Conservation (phyloP, 2,888 invertebrate species). For the Helicoverpa assulta region DNA sequence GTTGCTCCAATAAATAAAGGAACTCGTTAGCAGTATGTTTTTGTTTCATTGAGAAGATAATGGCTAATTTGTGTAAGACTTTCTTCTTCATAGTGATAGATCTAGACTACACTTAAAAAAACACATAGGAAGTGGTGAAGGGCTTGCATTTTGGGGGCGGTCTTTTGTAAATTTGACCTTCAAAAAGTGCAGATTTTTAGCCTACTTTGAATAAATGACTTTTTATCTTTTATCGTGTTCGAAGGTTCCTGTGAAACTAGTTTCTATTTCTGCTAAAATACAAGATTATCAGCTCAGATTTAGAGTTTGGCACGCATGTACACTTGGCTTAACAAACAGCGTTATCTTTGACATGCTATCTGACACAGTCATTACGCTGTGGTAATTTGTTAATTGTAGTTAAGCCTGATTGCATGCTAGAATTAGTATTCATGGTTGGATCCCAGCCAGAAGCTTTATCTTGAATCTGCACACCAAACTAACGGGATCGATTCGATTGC, state of each 20-base stretch:
- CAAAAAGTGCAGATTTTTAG: no score
- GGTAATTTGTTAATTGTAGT: constrained; percentile 45
- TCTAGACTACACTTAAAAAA: no score
- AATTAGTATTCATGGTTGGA: constrained; percentile 47
- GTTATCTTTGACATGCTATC: constrained; percentile 36
- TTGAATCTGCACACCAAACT: constrained; percentile 19
- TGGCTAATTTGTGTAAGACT: background rate
- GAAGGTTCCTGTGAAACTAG: background rate
- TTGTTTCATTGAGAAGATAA: background rate
- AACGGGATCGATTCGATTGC: constrained; percentile 13
- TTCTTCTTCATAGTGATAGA: no score
- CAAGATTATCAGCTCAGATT: background rate
- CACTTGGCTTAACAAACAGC: constrained; percentile 4
- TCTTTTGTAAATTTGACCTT: no score
- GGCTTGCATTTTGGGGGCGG: no score
- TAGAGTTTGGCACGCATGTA: background rate
- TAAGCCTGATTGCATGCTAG: constrained; percentile 33
- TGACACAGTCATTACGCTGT: constrained; percentile 37
- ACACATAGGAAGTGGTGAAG: no score
- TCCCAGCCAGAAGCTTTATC: constrained; percentile 36
- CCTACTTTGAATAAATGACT: no score
- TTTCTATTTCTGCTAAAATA: background rate
- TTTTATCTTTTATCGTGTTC: no score
- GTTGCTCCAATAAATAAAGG: constrained; percentile 8
- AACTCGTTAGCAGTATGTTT: background rate